Evolutionary conservation across 2,888 invertebrate species (phyloP).

Genomic region (Microctonus hyperodae): DNA sequence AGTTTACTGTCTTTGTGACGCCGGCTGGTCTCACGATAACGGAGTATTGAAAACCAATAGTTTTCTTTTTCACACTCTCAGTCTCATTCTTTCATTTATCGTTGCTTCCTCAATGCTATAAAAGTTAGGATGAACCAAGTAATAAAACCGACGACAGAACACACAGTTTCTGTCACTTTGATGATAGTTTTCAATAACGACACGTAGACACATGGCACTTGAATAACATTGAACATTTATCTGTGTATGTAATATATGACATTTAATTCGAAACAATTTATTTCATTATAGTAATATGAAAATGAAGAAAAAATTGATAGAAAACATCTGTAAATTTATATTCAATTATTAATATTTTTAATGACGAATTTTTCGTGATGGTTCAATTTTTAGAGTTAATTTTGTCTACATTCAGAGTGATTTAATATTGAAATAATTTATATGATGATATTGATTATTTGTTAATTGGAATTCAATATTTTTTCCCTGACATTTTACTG

Average conservation of each 20-base stretch:
- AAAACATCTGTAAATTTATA: too few species aligned
- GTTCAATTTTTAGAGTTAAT: too few species aligned
- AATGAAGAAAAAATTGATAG: neutral
- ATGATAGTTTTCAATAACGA: neutral
- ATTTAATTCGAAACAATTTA: neutral
- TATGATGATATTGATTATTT: too few species aligned
- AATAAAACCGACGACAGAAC: neutral
- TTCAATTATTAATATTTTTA: too few species aligned
- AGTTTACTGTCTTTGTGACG: slow-evolving; percentile 7
- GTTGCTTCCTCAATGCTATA: neutral
- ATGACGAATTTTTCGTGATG: too few species aligned
- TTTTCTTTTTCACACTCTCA: neutral
- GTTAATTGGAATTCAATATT: too few species aligned
- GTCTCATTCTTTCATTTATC: neutral
- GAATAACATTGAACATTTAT: neutral
- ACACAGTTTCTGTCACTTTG: neutral
- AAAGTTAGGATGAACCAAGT: neutral
- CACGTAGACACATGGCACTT: neutral
- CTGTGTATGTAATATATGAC: neutral
- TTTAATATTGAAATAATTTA: too few species aligned
- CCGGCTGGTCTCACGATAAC: neutral
- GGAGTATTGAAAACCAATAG: slow-evolving; percentile 24
- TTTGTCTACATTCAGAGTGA: too few species aligned
- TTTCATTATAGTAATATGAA: neutral
- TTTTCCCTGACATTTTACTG: too few species aligned